Conservation (phyloP, 2,888 invertebrate species). For the Ophonus ardosiacus region DNA sequence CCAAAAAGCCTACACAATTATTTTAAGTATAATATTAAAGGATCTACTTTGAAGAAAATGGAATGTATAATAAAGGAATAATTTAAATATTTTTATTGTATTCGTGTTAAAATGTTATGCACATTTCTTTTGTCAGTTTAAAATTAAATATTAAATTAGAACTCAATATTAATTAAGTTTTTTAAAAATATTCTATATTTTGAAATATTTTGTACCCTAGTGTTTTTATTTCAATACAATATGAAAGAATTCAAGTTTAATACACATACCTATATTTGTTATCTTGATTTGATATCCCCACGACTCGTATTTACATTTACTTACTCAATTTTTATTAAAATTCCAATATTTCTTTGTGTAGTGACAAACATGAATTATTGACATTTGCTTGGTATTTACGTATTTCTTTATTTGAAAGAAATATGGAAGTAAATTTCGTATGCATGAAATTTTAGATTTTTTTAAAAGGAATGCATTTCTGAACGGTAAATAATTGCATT, state of each 20-base stretch:
- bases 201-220: neutral
- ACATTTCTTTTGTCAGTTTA: neutral
- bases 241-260: neutral
- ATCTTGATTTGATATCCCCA: constrained; percentile 11
- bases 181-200: neutral
- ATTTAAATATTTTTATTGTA: neutral
- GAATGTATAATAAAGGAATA: neutral
- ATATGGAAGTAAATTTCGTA: neutral
- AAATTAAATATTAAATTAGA: neutral
- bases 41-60: no score
- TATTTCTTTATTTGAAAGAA: neutral
- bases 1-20: no score
- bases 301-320: neutral
- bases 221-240: neutral
- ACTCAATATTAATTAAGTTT: neutral
- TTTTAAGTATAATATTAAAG: no score
- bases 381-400: neutral
- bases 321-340: constrained; percentile 10
- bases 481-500: neutral
- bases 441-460: neutral
- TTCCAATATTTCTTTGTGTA: neutral
- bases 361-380: constrained; percentile 10
- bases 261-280: neutral
- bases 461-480: neutral
- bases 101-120: neutral